A percentile compares a stretch with the other conserved stretches of the same genome.
phyloP scores from a whole-genome alignment of 2,888 invertebrate species.

The Iphiclides podalirius region DNA sequence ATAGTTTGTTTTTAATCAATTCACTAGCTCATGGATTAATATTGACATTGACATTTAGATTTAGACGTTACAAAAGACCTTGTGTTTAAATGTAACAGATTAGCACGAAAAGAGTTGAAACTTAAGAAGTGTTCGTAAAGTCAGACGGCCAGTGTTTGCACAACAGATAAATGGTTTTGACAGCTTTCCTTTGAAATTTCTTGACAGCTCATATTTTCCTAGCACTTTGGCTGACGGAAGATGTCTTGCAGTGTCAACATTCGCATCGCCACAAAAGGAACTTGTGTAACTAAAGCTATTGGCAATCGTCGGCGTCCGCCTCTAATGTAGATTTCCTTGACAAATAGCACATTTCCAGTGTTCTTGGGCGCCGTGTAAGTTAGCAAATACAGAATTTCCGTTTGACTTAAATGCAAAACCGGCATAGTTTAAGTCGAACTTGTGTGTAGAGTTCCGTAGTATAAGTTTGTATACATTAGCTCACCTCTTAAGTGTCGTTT shows the following conservation, averaged over 20 bases:
- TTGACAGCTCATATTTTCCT: conserved; percentile 42
- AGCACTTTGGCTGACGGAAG: conserved; percentile 36
- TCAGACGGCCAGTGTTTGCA: conserved; percentile 1
- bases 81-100: neutral
- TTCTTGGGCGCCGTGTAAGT: too few species aligned
- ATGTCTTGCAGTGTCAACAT: conserved; percentile 34
- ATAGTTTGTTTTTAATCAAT: too few species aligned
- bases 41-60: neutral
- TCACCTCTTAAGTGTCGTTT: too few species aligned
- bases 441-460: too few species aligned
- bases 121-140: neutral
- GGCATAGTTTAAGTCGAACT: too few species aligned
- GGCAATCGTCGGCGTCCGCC: conserved; percentile 15
- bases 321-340: neutral
- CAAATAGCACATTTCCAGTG: conserved; percentile 4
- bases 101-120: neutral
- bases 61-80: neutral
- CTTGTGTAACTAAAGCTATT: conserved; percentile 24
- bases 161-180: conserved; percentile 27
- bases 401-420: too few species aligned
- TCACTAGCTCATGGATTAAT: too few species aligned
- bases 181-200: conserved; percentile 50
- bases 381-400: too few species aligned
- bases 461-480: too few species aligned
- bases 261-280: conserved; percentile 29